These are phyloP conservation scores for Malthinus seriepunctatus DNA, from an alignment of 2,888 invertebrate species.

Conservation along the genomic window DNA sequence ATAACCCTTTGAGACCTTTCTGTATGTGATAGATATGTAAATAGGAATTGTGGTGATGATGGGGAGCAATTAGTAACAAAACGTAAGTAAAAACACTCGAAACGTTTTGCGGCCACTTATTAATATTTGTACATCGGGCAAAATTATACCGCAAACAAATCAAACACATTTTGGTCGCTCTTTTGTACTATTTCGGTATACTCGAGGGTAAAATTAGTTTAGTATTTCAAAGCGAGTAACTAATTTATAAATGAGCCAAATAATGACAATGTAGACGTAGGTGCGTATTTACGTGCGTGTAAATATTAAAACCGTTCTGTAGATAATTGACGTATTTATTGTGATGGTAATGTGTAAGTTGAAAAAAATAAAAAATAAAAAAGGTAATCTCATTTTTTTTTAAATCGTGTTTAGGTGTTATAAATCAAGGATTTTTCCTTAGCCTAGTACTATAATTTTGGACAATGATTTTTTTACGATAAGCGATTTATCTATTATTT, in stretches of 20 bases:
- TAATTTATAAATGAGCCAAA: slow-evolving; percentile 12
- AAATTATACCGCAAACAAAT: slow-evolving; percentile 23
- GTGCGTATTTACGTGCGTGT: slow-evolving; percentile 11
- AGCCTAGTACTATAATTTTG: slow-evolving; percentile 14
- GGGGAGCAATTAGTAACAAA: slow-evolving; percentile 47
- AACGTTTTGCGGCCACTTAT: slow-evolving; percentile 23
- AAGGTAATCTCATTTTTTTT: slow-evolving; percentile 13
- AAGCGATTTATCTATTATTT: slow-evolving; percentile 14
- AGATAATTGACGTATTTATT: slow-evolving; percentile 23
- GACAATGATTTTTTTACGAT: slow-evolving; percentile 15
- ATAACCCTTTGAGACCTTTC: slow-evolving; percentile 52
- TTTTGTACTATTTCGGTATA: slow-evolving; percentile 9
- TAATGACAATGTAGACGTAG: slow-evolving; percentile 6
- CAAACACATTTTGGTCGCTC: slow-evolving; percentile 9
- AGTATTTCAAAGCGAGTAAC: slow-evolving; percentile 5
- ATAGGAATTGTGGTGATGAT: slow-evolving; percentile 42
- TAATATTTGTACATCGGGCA: slow-evolving; percentile 10
- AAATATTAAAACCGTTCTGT: slow-evolving; percentile 6
- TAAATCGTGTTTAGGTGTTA: slow-evolving; percentile 22
- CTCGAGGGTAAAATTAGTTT: slow-evolving; percentile 19
- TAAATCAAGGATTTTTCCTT: slow-evolving; percentile 23
- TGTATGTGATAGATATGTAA: slow-evolving; percentile 54
- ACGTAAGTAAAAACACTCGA: slow-evolving; percentile 30
- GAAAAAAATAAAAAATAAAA: slow-evolving; percentile 20
- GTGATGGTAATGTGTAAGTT: slow-evolving; percentile 6